Evolutionary conservation across 1,140 invertebrate species (phyloP).

Genomic region (Pectinophora gossypiella): DNA sequence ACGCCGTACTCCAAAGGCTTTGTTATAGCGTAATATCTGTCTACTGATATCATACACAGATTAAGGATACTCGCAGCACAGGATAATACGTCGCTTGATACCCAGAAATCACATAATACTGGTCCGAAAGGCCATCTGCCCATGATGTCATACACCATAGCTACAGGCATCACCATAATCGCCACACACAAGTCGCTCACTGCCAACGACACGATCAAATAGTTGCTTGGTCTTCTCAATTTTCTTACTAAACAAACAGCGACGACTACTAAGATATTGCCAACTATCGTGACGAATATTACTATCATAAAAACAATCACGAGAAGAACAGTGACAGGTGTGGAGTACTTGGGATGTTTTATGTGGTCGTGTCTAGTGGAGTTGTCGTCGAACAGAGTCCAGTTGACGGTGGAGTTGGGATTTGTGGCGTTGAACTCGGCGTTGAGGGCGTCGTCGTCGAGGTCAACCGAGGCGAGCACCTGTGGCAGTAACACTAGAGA

Average conservation of each 20-base stretch:
- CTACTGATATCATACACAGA: constrained; percentile 93
- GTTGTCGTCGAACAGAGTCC: constrained; percentile 53
- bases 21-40: constrained; percentile 93
- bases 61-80: constrained; percentile 94
- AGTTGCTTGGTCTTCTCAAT: constrained; percentile 88
- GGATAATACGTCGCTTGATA: constrained; percentile 87
- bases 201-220: constrained; percentile 92
- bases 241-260: constrained; percentile 92
- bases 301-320: constrained; percentile 83
- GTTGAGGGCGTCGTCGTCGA: constrained; percentile 38
- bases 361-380: constrained; percentile 44
- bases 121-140: constrained; percentile 91
- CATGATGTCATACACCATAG: constrained; percentile 86
- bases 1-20: constrained; percentile 93
- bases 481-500: constrained; percentile 46
- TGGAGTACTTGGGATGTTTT: constrained; percentile 63
- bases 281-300: constrained; percentile 88
- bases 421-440: constrained; percentile 37
- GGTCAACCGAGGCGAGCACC: constrained; percentile 39
- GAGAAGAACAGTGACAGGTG: constrained; percentile 78
- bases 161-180: constrained; percentile 90
- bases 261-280: constrained; percentile 92
- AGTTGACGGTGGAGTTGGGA: constrained; percentile 49
- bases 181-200: constrained; percentile 91
- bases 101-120: constrained; percentile 91